phyloP scores from a whole-genome alignment of 2,797 vertebrate species.

The Thunnus albacares region DNA sequence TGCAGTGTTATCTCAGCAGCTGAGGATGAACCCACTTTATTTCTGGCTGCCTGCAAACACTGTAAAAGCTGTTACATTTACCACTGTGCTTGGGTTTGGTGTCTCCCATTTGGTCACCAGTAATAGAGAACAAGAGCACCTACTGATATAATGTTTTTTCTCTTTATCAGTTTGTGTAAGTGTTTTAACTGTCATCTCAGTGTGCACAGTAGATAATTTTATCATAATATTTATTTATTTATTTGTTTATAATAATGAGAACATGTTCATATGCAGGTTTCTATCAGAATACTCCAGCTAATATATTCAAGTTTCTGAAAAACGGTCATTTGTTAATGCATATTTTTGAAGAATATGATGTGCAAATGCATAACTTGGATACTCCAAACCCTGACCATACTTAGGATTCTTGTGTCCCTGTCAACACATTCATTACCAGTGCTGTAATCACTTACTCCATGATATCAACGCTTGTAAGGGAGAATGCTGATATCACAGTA shows the following conservation, averaged over 20 bases:
- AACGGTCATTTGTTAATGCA: too few relatives aligned
- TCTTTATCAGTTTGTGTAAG: not conserved
- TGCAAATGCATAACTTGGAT: not conserved
- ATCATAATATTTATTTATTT: too few relatives aligned
- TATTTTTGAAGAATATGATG: too few relatives aligned
- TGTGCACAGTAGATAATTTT: not conserved
- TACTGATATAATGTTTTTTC: not conserved
- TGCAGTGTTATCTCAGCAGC: not conserved
- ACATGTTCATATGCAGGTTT: too few relatives aligned
- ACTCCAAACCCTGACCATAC: not conserved
- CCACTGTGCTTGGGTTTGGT: not conserved
- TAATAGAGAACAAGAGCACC: not conserved
- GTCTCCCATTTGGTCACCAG: conserved; percentile 9
- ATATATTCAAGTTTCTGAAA: too few relatives aligned
- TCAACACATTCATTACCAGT: not conserved
- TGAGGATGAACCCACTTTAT: conserved; percentile 5
- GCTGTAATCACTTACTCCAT: not conserved
- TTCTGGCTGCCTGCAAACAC: conserved; percentile 5
- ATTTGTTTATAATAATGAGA: too few relatives aligned
- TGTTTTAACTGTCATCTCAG: not conserved
- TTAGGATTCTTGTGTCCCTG: not conserved
- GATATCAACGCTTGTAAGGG: not conserved
- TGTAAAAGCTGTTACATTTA: not conserved
- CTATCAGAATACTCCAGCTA: too few relatives aligned
- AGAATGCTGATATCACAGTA: not conserved